Percentiles rank a stretch among this genome's conserved stretches.
Conservation (phyloP, 2,797 vertebrate species). For the Crocidura indochinensis region DNA sequence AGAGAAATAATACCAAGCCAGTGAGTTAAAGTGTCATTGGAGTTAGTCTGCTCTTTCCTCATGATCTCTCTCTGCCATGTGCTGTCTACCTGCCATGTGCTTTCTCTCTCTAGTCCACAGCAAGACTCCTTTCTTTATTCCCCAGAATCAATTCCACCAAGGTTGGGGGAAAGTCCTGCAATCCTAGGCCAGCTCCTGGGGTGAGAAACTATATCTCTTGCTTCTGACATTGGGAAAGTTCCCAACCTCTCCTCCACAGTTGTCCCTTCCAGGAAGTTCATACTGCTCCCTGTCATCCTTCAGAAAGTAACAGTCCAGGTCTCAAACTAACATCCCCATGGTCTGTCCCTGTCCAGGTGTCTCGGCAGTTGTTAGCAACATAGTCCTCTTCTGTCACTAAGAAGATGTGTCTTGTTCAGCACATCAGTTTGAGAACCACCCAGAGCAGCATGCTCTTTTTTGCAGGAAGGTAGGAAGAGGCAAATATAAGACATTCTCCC, state of each 20-base stretch:
- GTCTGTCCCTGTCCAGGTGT: fast-evolving
- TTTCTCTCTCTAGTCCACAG: no score
- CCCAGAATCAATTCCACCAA: no score
- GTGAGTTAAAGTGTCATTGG: no score
- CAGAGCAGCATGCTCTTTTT: no score
- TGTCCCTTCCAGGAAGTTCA: neutral
- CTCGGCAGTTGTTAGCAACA: neutral
- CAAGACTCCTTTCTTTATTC: no score
- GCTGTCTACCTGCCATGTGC: no score
- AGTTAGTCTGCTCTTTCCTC: no score
- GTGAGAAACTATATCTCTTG: neutral
- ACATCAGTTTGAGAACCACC: neutral
- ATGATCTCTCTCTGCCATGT: no score
- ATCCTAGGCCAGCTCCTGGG: neutral
- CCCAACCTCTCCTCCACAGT: neutral
- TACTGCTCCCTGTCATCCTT: neutral
- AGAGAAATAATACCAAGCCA: no score
- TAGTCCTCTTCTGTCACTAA: neutral
- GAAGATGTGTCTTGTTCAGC: neutral
- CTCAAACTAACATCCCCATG: neutral
- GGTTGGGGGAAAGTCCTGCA: no score
- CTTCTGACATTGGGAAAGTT: neutral
- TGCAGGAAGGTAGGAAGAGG: no score
- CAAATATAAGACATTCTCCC: no score
- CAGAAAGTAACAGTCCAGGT: neutral